Percentiles rank a stretch among this genome's conserved stretches.
Conservation (phyloP, 1,140 invertebrate genomes). For the Nebria ingens region DNA sequence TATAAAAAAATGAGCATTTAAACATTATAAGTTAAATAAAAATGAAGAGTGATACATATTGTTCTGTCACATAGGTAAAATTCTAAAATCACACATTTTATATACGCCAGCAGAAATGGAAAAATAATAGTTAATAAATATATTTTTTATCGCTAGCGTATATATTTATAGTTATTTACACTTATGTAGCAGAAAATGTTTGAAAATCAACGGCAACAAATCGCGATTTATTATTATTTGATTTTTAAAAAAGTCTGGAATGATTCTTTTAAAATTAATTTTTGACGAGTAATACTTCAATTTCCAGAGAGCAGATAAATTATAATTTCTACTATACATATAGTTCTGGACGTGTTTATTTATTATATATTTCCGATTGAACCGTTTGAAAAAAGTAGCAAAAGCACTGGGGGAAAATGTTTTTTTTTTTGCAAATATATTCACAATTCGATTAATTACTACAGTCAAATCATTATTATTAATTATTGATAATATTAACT, state of each 20-base stretch:
- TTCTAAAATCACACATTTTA: background rate
- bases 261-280: background rate
- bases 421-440: no score
- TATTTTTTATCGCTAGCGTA: background rate
- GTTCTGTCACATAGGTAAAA: slow-evolving; percentile 2
- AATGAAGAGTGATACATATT: slow-evolving; percentile 10
- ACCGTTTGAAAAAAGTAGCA: no score
- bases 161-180: background rate
- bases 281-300: no score
- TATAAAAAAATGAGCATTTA: no score
- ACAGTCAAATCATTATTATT: no score
- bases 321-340: slow-evolving; percentile 3
- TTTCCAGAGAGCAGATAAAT: background rate
- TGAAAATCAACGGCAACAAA: background rate
- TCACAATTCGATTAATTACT: no score
- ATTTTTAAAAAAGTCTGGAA: slow-evolving; percentile 3
- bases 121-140: background rate
- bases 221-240: background rate
- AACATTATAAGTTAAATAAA: slow-evolving; percentile 13
- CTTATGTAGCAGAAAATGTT: background rate
- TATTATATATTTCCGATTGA: no score
- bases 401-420: no score
- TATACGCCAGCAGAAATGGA: background rate
- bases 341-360: background rate
- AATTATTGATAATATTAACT: no score